phyloP scores from a whole-genome alignment of 2,888 invertebrate genomes.

The Drosophila vallismaia region DNA sequence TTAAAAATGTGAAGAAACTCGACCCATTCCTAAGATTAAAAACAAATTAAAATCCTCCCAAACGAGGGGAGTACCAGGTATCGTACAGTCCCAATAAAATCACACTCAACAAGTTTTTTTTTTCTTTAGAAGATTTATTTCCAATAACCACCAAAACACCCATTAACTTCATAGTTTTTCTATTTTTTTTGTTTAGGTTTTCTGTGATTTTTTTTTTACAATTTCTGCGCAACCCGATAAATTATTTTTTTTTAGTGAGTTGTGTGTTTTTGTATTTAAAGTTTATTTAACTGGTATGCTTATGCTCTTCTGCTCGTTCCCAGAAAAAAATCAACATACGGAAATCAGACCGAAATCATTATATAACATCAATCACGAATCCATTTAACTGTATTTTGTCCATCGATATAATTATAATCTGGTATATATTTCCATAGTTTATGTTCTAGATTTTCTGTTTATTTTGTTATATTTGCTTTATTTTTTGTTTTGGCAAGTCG shows the following conservation, averaged over 20 bases:
- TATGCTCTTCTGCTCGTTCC: constrained; percentile 7
- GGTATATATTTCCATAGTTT: constrained; percentile 17
- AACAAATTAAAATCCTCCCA: too few species aligned
- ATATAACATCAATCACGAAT: constrained; percentile 15
- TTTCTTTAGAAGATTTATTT: constrained; percentile 42
- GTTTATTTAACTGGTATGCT: constrained; percentile 16
- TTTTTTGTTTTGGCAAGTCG: neutral
- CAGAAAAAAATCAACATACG: neutral
- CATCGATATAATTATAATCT: constrained; percentile 3
- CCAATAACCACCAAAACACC: constrained; percentile 45
- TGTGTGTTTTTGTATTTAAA: constrained; percentile 13
- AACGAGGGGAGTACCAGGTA: too few species aligned
- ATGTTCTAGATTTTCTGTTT: constrained; percentile 6
- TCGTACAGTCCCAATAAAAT: neutral
- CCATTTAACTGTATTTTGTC: constrained; percentile 9
- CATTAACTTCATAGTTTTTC: constrained; percentile 35
- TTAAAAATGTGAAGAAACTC: too few species aligned
- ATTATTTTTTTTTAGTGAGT: constrained; percentile 7
- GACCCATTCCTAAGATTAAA: too few species aligned
- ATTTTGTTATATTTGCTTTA: too few species aligned
- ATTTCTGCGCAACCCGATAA: constrained; percentile 18
- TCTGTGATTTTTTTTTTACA: constrained; percentile 15
- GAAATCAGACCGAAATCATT: constrained; percentile 23
- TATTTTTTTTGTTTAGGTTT: neutral
- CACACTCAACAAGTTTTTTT: neutral